Conservation (phyloP, 2,888 invertebrate genomes). For the Apodemia mormo region DNA sequence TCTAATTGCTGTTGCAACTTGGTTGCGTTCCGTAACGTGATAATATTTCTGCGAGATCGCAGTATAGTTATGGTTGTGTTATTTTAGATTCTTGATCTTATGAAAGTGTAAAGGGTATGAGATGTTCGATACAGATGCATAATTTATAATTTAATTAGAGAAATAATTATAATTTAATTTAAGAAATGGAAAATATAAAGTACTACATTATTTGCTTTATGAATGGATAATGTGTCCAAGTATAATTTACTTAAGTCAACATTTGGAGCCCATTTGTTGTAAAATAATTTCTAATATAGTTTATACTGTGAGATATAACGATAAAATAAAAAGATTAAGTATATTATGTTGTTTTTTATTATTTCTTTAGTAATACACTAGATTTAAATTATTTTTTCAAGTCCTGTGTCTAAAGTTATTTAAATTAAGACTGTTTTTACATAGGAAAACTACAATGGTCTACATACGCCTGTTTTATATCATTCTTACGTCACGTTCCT, state of each 20-base stretch:
- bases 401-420: too few species aligned
- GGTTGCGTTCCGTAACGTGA: too few species aligned
- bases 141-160: constrained; percentile 17
- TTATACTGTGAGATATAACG: constrained; percentile 61
- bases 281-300: constrained; percentile 60
- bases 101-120: constrained; percentile 1
- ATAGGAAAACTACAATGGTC: too few species aligned
- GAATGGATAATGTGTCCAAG: background rate
- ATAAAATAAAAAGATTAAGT: constrained; percentile 58
- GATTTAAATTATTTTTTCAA: too few species aligned
- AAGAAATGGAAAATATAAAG: constrained; percentile 9
- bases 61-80: background rate
- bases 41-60: too few species aligned
- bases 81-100: background rate
- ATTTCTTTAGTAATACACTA: background rate
- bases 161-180: constrained; percentile 14
- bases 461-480: too few species aligned
- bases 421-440: too few species aligned
- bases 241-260: constrained; percentile 13
- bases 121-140: constrained; percentile 10
- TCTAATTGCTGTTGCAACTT: too few species aligned
- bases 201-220: constrained; percentile 15
- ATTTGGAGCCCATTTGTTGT: constrained; percentile 38
- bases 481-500: too few species aligned
- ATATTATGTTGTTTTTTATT: constrained; percentile 33